Base-by-base conservation (phyloP, 2,888 invertebrate species). In the Andrena bicolor region DNA sequence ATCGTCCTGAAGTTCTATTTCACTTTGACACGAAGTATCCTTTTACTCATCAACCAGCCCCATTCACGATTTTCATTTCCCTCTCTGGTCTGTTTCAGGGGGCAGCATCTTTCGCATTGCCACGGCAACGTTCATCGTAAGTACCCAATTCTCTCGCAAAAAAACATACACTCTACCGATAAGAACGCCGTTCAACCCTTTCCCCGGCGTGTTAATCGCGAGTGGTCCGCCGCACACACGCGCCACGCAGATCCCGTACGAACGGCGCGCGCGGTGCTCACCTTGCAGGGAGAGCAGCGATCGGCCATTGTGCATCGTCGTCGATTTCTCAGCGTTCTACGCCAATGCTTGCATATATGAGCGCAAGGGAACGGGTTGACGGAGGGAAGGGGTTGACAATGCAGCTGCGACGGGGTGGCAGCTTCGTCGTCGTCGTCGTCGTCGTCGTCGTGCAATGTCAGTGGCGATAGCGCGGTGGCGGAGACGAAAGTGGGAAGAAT, bases 71-170 rank as follows among this genome's bases (percentile, higher is more conserved):
- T 7, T 2, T 35, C 3, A 41, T 51, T 30, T 26, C 20, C 5
- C 3, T 7, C 3, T 70, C 6, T 48, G 23, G 80, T 90, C 48
- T 89, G 89, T 93, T 93, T 69, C 90, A 93, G 93, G 89, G 84
- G 88, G 90, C 90, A 89, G 88, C 92, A 91, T 90, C 92, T 92
- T 92, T 89, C 87, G 89, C 90, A 93, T 91, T 92, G 88, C 90
- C 91, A 91, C 92, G 90, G 89, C 91, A 89, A 90, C 92, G 90
- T 91, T 91, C 86, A 92, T 82, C 89, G 93, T 93, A 89, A 93
- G 93, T 93, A 80, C 20, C 35, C n/a, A 58, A 41, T 41, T 32
- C 2, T 2, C 20, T 26, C 4, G 49, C 1, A 58, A 48, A 53
- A 6, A 48, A 53, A 6, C 41, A 41, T n/a, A 56, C 60, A 71